Percentiles rank a stretch among this genome's conserved stretches.
Conservation (phyloP, 2,797 vertebrate genomes). For the Varecia variegata region DNA sequence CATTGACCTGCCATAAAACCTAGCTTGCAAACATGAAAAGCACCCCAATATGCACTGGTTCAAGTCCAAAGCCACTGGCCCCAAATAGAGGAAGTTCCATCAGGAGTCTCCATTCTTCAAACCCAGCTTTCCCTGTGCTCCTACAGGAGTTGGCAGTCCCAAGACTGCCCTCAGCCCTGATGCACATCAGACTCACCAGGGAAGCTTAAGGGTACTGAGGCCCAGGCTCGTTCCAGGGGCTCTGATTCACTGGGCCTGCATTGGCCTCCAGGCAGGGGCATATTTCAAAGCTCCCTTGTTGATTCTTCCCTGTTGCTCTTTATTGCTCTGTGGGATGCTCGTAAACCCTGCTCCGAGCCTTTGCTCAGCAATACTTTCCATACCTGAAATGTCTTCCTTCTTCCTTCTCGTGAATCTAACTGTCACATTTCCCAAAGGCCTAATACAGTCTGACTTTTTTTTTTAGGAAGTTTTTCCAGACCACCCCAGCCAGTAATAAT, state of each 20-base stretch:
- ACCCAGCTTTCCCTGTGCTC: background rate
- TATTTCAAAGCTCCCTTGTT: background rate
- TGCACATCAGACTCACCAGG: background rate
- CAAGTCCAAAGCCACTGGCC: background rate
- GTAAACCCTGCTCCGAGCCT: background rate
- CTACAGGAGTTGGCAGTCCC: background rate
- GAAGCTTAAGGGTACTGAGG: background rate
- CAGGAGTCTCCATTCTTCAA: background rate
- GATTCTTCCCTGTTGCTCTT: background rate
- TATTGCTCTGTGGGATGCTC: background rate
- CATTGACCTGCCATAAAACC: background rate
- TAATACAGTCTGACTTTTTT: background rate
- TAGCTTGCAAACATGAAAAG: background rate
- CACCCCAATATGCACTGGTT: background rate
- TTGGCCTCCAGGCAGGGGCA: background rate
- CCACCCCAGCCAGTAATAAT: background rate
- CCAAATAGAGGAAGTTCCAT: background rate
- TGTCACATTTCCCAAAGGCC: background rate
- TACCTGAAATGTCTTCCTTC: background rate
- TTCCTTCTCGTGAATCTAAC: constrained; percentile 21
- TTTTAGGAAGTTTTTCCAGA: background rate
- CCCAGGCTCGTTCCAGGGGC: background rate
- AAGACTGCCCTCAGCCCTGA: background rate
- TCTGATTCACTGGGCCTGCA: background rate
- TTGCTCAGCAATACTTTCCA: background rate